Base-by-base conservation (phyloP, 2,113 vertebrate genomes). In the Brachirus orientalis region DNA sequence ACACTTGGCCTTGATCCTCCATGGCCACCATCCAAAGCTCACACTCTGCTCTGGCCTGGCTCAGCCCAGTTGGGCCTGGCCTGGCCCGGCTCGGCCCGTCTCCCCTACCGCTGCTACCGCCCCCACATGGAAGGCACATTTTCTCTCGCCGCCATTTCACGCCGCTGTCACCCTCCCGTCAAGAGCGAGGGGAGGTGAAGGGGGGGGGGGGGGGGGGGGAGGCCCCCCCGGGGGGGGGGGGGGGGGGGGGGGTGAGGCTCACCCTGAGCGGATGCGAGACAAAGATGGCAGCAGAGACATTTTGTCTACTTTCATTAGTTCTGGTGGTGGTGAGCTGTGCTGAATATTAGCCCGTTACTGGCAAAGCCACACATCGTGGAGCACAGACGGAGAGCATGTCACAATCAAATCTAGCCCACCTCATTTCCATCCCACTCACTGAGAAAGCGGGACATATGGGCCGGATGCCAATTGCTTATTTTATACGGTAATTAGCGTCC, bases 281-380 rank as follows among this genome's bases (percentile, higher is more conserved):
- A 89, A 88, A 91, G 86, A 89, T 90, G 87, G 90, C 86, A 90
- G 88, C 88, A 87, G 86, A 89, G 90, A 90, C 88, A 90, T 89
- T 92, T 90, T 92, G 91, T 90, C 89, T 77, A 84, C 88, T 91
- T 90, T 88, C 89, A 91, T 91, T 92, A 89, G 91, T 92, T 91
- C 90, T 90, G 90, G 77, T 87, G 69, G 70, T 69, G 79, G 62
- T 89, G 88, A 90, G 89, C 73, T 18, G 73, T 75, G 88, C 73
- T 79, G 83, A 89, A 90, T 90, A 90, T 91, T 89, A 90, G 85
- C 80, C 89, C 62, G 82, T 88, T 88, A 83, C 78, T 52, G 80
- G 79, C 73, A 79, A 75, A 71, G 80, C 73, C 80, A 63, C 87
- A 83, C 82, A 75, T 72, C 85, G 78, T 77, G 84, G 67, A 43